These are phyloP conservation scores for Phrixothrix hirtus DNA, from an alignment of 2,888 invertebrate species.

Conservation along the genomic window DNA sequence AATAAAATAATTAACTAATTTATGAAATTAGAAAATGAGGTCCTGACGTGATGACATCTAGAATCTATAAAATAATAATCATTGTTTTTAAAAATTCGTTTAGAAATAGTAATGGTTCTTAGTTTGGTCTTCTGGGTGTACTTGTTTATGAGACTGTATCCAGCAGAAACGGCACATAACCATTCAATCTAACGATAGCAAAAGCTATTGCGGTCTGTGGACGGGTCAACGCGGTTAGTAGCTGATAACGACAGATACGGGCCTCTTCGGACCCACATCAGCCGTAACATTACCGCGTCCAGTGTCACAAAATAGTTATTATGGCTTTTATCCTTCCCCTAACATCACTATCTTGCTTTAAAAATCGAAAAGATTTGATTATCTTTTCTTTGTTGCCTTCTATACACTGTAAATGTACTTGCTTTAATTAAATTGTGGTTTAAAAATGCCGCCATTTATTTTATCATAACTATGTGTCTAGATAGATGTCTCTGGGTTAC, in stretches of 20 bases:
- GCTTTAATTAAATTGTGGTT: too few relatives aligned
- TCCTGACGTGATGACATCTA: too few relatives aligned
- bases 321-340: slow-evolving; percentile 26
- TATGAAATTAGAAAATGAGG: too few relatives aligned
- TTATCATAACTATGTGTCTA: too few relatives aligned
- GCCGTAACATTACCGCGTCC: slow-evolving; percentile 36
- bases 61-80: too few relatives aligned
- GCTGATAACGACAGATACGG: slow-evolving; percentile 52
- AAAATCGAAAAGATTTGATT: slow-evolving; percentile 26
- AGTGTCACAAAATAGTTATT: slow-evolving; percentile 33
- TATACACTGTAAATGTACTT: too few relatives aligned
- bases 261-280: slow-evolving; percentile 38
- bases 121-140: slow-evolving; percentile 2
- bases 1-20: too few relatives aligned
- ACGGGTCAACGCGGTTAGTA: slow-evolving; percentile 54
- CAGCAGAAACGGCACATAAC: slow-evolving; percentile 35
- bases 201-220: slow-evolving; percentile 47
- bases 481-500: too few relatives aligned
- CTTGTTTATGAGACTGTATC: slow-evolving; percentile 20
- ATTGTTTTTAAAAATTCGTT: too few relatives aligned
- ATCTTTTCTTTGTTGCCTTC: too few relatives aligned
- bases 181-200: slow-evolving; percentile 44
- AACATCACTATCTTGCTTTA: slow-evolving; percentile 15
- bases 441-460: too few relatives aligned
- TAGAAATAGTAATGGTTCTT: too few relatives aligned